A percentile compares a stretch with the other conserved stretches of the same genome.
Evolutionary conservation across 2,888 invertebrate genomes (phyloP).

Genomic region (Volucella inflata): DNA sequence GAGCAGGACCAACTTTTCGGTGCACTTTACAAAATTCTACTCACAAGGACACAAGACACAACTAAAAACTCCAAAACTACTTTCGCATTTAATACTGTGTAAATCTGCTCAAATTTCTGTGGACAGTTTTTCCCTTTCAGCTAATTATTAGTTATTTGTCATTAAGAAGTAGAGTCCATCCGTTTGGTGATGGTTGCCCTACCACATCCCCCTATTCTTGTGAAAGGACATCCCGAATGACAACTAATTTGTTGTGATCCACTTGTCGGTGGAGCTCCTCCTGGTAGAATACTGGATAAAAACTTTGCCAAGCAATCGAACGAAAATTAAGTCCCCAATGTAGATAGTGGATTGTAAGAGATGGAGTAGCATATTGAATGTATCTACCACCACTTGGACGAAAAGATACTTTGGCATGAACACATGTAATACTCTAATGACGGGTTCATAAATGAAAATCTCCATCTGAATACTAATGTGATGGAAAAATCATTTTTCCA

Average conservation of each 20-base stretch:
- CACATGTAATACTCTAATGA: slow-evolving; percentile 80
- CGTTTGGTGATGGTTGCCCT: slow-evolving; percentile 1
- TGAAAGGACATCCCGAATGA: slow-evolving; percentile 31
- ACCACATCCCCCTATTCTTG: background rate
- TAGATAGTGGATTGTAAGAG: background rate
- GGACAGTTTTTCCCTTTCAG: slow-evolving; percentile 73
- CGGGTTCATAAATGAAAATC: slow-evolving; percentile 83
- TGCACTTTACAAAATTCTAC: slow-evolving; percentile 13
- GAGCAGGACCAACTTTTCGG: slow-evolving; percentile 60
- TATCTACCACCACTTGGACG: background rate
- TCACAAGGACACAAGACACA: background rate
- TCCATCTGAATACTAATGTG: slow-evolving; percentile 83
- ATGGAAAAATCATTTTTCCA: slow-evolving; percentile 83
- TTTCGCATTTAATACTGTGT: slow-evolving; percentile 59
- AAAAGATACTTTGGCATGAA: slow-evolving; percentile 9
- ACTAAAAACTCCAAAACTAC: slow-evolving; percentile 23
- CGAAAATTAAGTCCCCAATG: slow-evolving; percentile 39
- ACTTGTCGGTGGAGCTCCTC: slow-evolving; percentile 3
- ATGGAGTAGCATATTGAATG: background rate
- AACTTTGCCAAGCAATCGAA: slow-evolving; percentile 47
- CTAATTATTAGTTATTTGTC: slow-evolving; percentile 71
- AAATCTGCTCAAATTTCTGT: slow-evolving; percentile 66
- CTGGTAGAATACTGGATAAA: slow-evolving; percentile 7
- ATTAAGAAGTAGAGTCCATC: slow-evolving; percentile 50
- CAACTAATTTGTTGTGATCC: slow-evolving; percentile 48